A percentile compares a stretch with the other conserved stretches of the same genome.
phyloP scores from a whole-genome alignment of 1,140 invertebrate genomes.

The Lepidostoma basale region DNA sequence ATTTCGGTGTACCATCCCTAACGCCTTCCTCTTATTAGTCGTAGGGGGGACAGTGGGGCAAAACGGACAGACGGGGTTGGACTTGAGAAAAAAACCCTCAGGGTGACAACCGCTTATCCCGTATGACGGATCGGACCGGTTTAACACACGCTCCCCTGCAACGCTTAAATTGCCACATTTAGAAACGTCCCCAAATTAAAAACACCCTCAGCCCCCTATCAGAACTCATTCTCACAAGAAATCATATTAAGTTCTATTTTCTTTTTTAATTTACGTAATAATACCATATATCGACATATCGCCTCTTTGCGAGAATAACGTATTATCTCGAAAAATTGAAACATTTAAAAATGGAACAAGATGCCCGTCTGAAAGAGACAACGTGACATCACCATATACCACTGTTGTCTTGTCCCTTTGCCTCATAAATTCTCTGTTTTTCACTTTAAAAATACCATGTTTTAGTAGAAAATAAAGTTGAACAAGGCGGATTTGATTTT shows the following conservation, averaged over 20 bases:
- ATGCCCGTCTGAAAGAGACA: too few relatives aligned
- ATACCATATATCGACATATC: too few relatives aligned
- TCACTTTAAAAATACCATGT: too few relatives aligned
- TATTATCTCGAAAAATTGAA: too few relatives aligned
- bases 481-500: too few relatives aligned
- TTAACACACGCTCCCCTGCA: constrained; percentile 1
- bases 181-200: constrained; percentile 9
- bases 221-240: not conserved
- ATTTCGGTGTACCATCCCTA: too few relatives aligned
- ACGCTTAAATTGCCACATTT: not conserved
- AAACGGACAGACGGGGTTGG: not conserved
- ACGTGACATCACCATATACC: too few relatives aligned
- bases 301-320: too few relatives aligned
- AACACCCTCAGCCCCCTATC: not conserved
- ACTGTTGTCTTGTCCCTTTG: too few relatives aligned
- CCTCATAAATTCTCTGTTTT: too few relatives aligned
- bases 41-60: not conserved
- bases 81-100: constrained; percentile 15
- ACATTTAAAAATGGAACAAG: too few relatives aligned
- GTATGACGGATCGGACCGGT: constrained; percentile 25
- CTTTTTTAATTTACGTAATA: not conserved
- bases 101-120: constrained; percentile 35
- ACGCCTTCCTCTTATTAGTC: constrained; percentile 6
- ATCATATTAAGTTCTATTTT: not conserved
- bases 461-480: too few relatives aligned